phyloP scores from a whole-genome alignment of 2,113 vertebrate genomes.

The Alouatta palliata region DNA sequence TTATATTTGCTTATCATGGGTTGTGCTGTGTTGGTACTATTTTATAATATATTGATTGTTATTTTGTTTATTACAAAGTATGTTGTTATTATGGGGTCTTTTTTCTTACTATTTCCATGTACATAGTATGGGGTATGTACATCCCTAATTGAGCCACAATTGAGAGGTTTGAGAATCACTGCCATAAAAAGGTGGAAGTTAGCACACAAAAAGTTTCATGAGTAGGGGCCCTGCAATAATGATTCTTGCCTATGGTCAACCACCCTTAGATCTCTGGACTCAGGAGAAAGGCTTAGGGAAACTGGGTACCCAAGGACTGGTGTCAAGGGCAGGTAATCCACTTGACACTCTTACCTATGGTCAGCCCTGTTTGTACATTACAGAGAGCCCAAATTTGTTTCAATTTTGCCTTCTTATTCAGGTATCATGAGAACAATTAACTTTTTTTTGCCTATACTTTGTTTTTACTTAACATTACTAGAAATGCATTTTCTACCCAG shows the following conservation, averaged over 20 bases:
- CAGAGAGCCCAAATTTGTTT: neutral
- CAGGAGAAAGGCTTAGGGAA: neutral
- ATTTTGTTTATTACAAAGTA: neutral
- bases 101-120: neutral
- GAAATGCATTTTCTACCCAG: conserved; percentile 61
- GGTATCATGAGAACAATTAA: conserved; percentile 46
- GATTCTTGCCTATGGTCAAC: neutral
- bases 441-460: conserved; percentile 37
- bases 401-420: conserved; percentile 28
- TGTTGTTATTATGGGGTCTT: neutral
- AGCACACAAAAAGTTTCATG: neutral
- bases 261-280: neutral
- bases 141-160: neutral
- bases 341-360: neutral
- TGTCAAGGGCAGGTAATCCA: neutral
- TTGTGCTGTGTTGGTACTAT: neutral
- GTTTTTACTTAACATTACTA: conserved; percentile 56
- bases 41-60: neutral
- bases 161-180: neutral
- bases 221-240: neutral
- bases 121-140: too few relatives aligned
- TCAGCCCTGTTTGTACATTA: neutral
- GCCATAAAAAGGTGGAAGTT: neutral
- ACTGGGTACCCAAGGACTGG: neutral
- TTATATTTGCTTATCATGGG: neutral